Conservation (phyloP, 64 coral and sea anemone species). For the Montipora sp. region DNA sequence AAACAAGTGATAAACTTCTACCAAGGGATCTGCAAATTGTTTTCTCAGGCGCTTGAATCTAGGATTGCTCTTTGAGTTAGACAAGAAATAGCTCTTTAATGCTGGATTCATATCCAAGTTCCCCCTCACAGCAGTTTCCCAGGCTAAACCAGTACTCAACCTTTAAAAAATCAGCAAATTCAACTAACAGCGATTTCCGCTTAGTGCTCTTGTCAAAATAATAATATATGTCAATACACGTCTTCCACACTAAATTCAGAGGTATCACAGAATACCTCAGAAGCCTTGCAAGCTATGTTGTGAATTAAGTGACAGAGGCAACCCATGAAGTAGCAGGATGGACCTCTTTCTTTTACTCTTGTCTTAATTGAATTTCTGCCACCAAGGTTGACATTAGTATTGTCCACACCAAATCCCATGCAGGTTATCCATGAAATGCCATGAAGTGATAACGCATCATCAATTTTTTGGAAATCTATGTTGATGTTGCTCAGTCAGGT, state of each 20-base stretch:
- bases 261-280: slow-evolving; percentile 46
- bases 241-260: slow-evolving; percentile 19
- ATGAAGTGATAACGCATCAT: slow-evolving; percentile 39
- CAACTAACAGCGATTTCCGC: slow-evolving; percentile 2
- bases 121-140: slow-evolving; percentile 23
- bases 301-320: slow-evolving; percentile 64
- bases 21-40: slow-evolving; percentile 49
- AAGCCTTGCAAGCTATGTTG: slow-evolving; percentile 52
- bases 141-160: slow-evolving; percentile 52
- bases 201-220: slow-evolving; percentile 46
- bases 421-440: slow-evolving; percentile 46
- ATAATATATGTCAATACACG: slow-evolving; percentile 22
- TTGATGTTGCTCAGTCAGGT: slow-evolving; percentile 34
- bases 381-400: slow-evolving; percentile 4
- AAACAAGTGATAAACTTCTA: slow-evolving; percentile 29
- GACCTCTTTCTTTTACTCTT: slow-evolving; percentile 40
- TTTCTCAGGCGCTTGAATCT: slow-evolving; percentile 50
- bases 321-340: slow-evolving; percentile 55
- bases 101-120: slow-evolving; percentile 50
- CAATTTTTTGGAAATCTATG: slow-evolving; percentile 38
- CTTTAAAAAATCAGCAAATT: slow-evolving; percentile 9
- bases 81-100: slow-evolving; percentile 41
- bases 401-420: not conserved
- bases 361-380: slow-evolving; percentile 58
- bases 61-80: not conserved